Evolutionary conservation across 2,113 vertebrate genomes (phyloP).

Genomic region (Chloebia gouldiae): DNA sequence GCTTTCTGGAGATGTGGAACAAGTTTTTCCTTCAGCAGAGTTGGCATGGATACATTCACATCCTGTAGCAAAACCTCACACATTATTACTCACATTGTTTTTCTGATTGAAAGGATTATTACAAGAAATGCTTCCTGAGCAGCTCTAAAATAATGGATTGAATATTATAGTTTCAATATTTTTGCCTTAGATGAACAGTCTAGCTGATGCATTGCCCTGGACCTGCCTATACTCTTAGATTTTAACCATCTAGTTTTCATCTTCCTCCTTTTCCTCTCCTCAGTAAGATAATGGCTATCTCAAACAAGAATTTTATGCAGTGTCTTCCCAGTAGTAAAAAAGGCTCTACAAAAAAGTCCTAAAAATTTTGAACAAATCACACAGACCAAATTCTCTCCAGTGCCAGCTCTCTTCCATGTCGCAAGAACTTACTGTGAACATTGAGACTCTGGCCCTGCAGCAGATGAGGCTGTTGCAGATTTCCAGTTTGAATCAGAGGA

Average conservation of each 20-base stretch:
- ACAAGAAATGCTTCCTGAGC: neutral
- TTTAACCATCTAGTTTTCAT: neutral
- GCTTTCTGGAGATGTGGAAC: neutral
- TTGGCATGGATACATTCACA: neutral
- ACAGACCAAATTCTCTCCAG: neutral
- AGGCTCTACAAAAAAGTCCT: neutral
- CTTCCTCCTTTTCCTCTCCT: neutral
- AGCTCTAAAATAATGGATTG: neutral
- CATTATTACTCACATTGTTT: neutral
- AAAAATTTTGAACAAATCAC: neutral
- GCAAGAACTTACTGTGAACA: neutral
- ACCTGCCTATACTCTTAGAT: neutral
- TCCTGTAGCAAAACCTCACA: neutral
- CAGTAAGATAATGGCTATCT: neutral
- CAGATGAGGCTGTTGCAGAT: neutral
- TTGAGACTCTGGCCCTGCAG: neutral
- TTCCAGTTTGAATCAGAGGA: neutral
- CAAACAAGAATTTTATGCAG: neutral
- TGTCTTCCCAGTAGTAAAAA: neutral
- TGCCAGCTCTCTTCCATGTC: neutral
- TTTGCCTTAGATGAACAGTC: neutral
- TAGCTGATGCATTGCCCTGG: neutral
- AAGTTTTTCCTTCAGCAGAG: neutral
- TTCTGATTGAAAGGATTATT: neutral
- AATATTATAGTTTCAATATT: neutral